Conservation (phyloP, 2,113 vertebrate species). For the Cisticola juncidis region DNA sequence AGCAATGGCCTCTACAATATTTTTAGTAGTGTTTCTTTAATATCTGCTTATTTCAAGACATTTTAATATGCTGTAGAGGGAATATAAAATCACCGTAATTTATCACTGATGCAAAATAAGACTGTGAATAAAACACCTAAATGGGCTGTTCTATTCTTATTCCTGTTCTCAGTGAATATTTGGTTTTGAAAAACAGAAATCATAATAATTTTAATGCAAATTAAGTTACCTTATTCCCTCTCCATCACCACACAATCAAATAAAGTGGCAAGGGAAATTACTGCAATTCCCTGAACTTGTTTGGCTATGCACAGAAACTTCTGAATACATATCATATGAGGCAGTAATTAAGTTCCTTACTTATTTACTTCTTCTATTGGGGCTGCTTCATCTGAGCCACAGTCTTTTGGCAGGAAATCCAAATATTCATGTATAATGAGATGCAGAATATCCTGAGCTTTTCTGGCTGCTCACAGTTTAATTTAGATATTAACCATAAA, state of each 20-base stretch:
- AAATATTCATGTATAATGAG: neutral
- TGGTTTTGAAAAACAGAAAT: conserved; percentile 8
- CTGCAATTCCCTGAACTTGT: conserved; percentile 38
- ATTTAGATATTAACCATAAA: neutral
- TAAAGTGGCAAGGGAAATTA: conserved; percentile 47
- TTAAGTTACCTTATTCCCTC: conserved; percentile 17
- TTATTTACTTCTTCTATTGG: neutral
- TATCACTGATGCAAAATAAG: neutral
- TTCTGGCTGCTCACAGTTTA: neutral
- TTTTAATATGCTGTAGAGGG: neutral
- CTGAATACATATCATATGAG: neutral
- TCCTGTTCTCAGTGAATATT: neutral
- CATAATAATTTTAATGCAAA: conserved; percentile 33
- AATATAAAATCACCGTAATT: neutral
- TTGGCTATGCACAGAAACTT: conserved; percentile 25
- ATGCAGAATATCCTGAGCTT: neutral
- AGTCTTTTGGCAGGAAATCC: neutral
- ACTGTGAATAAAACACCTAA: neutral
- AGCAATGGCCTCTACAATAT: neutral
- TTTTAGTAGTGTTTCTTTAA: neutral
- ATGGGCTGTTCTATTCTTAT: neutral
- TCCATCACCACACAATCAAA: conserved; percentile 11
- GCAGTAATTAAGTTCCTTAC: conserved; percentile 39
- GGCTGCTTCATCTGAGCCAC: neutral
- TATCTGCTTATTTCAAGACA: neutral